These are phyloP conservation scores for Drepana falcataria DNA, from an alignment of 2,888 invertebrate genomes.

Conservation along the genomic window DNA sequence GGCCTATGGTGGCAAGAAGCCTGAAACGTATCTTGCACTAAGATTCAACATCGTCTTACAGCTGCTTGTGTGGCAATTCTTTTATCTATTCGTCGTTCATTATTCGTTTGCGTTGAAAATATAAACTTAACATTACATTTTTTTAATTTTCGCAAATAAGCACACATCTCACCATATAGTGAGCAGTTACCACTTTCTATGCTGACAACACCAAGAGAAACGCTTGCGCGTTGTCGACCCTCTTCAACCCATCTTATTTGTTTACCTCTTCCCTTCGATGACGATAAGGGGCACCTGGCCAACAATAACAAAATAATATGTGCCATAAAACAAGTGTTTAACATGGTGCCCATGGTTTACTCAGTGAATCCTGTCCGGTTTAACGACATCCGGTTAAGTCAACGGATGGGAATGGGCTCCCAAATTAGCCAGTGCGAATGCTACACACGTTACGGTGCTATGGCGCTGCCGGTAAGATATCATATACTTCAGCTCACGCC, in stretches of 20 bases:
- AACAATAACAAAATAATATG: conserved; percentile 6
- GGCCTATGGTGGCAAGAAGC: too few relatives aligned
- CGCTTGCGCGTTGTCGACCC: too few relatives aligned
- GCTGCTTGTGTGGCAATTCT: too few relatives aligned
- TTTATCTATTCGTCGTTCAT: too few relatives aligned
- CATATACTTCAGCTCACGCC: conserved; percentile 14
- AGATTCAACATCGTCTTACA: too few relatives aligned
- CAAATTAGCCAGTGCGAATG: conserved; percentile 69
- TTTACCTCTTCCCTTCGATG: conserved; percentile 10
- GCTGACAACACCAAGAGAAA: too few relatives aligned
- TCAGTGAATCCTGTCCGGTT: conserved; percentile 39
- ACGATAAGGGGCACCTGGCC: conserved; percentile 22
- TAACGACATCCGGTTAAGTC: conserved; percentile 66
- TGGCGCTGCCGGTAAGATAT: conserved; percentile 34
- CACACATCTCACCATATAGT: too few relatives aligned
- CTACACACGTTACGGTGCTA: conserved; percentile 37
- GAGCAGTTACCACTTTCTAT: too few relatives aligned
- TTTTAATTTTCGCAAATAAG: too few relatives aligned
- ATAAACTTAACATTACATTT: too few relatives aligned
- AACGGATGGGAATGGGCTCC: conserved; percentile 51
- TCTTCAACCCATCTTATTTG: background rate
- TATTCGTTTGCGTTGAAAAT: too few relatives aligned
- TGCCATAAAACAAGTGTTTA: conserved; percentile 15
- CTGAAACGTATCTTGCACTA: too few relatives aligned
- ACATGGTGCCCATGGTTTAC: conserved; percentile 15